Percentiles rank a stretch among this genome's conserved stretches.
Conservation (phyloP, 2,888 invertebrate species). For the Tuta absoluta region DNA sequence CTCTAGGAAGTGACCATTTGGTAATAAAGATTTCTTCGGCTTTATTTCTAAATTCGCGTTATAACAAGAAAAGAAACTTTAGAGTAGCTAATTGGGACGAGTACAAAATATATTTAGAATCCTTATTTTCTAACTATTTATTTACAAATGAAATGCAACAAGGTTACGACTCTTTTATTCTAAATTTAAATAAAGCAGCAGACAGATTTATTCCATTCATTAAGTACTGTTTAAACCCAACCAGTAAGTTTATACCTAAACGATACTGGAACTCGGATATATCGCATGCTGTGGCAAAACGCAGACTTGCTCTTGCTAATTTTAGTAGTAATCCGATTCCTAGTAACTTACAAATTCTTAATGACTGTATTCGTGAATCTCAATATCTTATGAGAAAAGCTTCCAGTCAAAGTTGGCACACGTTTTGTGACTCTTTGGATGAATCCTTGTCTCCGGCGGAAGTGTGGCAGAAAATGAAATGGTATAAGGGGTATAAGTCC, state of each 20-base stretch:
- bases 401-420: conserved; percentile 16
- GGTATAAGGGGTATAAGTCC: conserved; percentile 22
- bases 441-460: not conserved
- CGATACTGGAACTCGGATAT: conserved; percentile 1
- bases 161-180: not conserved
- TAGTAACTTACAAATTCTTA: not conserved
- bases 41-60: not conserved
- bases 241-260: conserved; percentile 8
- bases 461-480: conserved; percentile 22
- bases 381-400: conserved; percentile 3
- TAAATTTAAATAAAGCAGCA: not conserved
- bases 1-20: conserved; percentile 12
- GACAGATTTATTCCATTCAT: conserved; percentile 4
- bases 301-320: not conserved
- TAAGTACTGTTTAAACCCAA: not conserved
- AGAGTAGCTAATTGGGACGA: not conserved
- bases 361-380: not conserved
- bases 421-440: conserved; percentile 24
- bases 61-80: conserved; percentile 7
- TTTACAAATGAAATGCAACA: not conserved
- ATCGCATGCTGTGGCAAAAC: conserved; percentile 3
- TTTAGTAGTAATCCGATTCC: conserved; percentile 17
- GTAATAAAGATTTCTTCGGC: not conserved
- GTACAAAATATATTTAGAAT: not conserved
- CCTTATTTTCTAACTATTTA: not conserved